Conservation (phyloP, 2,888 invertebrate genomes). For the Acanthoscelides obtectus region DNA sequence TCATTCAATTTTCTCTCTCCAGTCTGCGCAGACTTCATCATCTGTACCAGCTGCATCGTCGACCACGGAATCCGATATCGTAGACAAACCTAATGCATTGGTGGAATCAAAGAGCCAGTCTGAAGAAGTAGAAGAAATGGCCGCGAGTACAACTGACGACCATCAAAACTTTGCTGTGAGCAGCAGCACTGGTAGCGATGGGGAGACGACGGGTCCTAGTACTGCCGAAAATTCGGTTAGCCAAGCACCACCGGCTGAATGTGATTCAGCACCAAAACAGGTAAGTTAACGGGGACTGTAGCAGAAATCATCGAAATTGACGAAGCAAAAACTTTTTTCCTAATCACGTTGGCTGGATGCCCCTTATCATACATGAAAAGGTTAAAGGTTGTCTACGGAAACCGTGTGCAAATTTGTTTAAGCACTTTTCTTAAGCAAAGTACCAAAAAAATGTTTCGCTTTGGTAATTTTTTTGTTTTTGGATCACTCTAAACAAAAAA, state of each 20-base stretch:
- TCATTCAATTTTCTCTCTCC: background rate
- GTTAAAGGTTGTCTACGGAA: no score
- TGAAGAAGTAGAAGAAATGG: conserved; percentile 16
- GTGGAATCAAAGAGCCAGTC: conserved; percentile 12
- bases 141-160: conserved; percentile 46
- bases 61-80: background rate
- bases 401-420: no score
- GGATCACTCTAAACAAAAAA: no score
- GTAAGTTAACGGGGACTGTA: no score
- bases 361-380: no score
- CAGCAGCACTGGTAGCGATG: conserved; percentile 62
- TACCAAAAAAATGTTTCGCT: no score
- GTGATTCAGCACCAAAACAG: conserved; percentile 5
- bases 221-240: conserved; percentile 60
- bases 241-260: conserved; percentile 39
- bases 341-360: no score
- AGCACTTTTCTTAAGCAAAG: no score
- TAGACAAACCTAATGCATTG: background rate
- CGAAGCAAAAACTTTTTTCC: no score
- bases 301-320: no score
- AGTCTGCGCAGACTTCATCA: background rate
- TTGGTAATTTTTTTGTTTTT: no score
- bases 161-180: conserved; percentile 53
- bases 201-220: conserved; percentile 60
- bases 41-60: background rate